Evolutionary conservation across 1,140 invertebrate species (phyloP).

Genomic region (Neomicropteryx cornuta): DNA sequence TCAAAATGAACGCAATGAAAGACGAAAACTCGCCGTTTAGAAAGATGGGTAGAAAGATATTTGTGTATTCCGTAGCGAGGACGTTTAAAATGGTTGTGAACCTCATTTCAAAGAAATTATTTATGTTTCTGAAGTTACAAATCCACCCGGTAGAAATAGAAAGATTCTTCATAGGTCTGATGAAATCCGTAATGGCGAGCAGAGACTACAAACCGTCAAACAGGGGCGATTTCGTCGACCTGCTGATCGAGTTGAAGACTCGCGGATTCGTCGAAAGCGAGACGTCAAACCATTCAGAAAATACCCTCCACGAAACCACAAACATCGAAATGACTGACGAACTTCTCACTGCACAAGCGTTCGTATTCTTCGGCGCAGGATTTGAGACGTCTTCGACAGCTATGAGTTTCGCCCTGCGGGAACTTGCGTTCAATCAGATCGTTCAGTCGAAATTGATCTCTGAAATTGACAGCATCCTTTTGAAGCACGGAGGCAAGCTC

Average conservation of each 20-base stretch:
- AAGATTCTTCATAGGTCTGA: conserved; percentile 1
- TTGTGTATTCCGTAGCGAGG: conserved; percentile 11
- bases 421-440: conserved; percentile 39
- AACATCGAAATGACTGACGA: conserved; percentile 15
- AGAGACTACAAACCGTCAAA: conserved; percentile 11
- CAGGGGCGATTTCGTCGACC: conserved; percentile 36
- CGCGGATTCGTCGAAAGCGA: conserved; percentile 13
- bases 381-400: conserved; percentile 48
- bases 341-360: conserved; percentile 27
- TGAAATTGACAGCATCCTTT: conserved; percentile 37
- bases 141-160: conserved; percentile 5
- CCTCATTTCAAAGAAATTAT: conserved; percentile 4
- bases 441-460: conserved; percentile 33
- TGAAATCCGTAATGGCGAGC: conserved; percentile 14
- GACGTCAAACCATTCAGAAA: conserved; percentile 7
- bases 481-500: conserved; percentile 21
- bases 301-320: conserved; percentile 2
- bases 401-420: conserved; percentile 31
- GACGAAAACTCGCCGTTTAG: conserved; percentile 24
- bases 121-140: conserved; percentile 6
- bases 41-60: conserved; percentile 25
- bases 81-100: conserved; percentile 4
- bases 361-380: conserved; percentile 42
- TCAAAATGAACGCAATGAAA: conserved; percentile 15
- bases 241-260: conserved; percentile 33